These are phyloP conservation scores for Eubasilissa splendida DNA, from an alignment of 2,888 invertebrate species.

Conservation along the genomic window DNA sequence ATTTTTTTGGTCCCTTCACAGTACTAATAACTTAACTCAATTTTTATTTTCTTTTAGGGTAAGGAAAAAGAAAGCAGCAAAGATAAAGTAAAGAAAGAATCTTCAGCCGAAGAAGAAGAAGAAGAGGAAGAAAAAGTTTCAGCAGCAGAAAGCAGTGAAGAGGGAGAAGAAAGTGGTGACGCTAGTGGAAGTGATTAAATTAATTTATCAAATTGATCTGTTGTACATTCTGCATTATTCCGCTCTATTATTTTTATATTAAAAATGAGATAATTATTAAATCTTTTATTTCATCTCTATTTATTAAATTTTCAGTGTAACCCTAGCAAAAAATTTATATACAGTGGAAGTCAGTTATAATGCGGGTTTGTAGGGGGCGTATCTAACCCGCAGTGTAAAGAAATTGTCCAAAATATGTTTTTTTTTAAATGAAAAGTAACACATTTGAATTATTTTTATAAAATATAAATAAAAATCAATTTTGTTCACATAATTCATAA, in stretches of 20 bases:
- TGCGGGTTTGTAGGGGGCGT: no score
- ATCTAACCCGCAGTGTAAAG: no score
- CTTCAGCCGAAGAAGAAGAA: constrained; percentile 65
- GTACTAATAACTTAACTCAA: no score
- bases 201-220: constrained; percentile 17
- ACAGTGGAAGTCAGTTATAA: no score
- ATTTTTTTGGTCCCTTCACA: no score
- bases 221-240: neutral
- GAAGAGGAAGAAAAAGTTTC: constrained; percentile 63
- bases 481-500: no score
- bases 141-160: constrained; percentile 63
- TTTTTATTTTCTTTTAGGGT: constrained; percentile 62
- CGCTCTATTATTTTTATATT: neutral
- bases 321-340: no score
- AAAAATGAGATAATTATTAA: neutral
- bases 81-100: constrained; percentile 58
- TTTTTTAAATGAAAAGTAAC: no score
- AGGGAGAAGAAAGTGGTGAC: constrained; percentile 65
- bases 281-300: constrained; percentile 5
- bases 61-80: constrained; percentile 62
- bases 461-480: no score
- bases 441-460: no score
- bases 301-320: neutral
- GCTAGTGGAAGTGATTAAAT: constrained; percentile 65
- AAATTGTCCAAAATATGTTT: no score